Conservation (phyloP, 2,888 invertebrate genomes). For the Pemphredon lugubris region DNA sequence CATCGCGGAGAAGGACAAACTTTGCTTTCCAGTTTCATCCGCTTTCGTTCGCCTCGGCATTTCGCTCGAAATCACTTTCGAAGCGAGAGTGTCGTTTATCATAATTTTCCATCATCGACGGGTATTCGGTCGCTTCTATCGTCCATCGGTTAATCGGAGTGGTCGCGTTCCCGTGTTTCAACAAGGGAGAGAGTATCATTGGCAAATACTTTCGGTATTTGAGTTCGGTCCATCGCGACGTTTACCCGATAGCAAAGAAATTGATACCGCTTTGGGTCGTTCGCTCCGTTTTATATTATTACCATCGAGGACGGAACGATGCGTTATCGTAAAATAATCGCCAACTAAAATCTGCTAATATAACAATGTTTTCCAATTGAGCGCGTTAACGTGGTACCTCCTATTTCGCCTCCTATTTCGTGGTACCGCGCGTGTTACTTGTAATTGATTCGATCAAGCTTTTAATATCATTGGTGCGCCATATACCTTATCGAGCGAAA, state of each 20-base stretch:
- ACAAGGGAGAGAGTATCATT: slow-evolving; percentile 4
- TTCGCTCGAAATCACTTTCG: too few species aligned
- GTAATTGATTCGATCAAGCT: slow-evolving; percentile 2
- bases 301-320: too few species aligned
- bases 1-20: not conserved
- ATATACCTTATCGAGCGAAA: too few species aligned
- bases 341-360: too few species aligned
- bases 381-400: not conserved
- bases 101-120: slow-evolving; percentile 14
- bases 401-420: not conserved
- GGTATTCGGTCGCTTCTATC: slow-evolving; percentile 13
- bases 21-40: not conserved
- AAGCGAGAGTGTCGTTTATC: too few species aligned
- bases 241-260: not conserved
- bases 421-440: too few species aligned
- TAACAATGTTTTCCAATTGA: not conserved
- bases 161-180: slow-evolving; percentile 12
- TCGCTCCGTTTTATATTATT: not conserved
- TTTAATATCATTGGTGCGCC: not conserved
- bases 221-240: slow-evolving; percentile 1
- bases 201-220: slow-evolving; percentile 20
- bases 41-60: too few species aligned
- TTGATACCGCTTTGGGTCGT: slow-evolving; percentile 12
- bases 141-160: slow-evolving; percentile 33
- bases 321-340: too few species aligned